Conservation (phyloP, 2,113 vertebrate genomes). For the Mastomys natalensis region DNA sequence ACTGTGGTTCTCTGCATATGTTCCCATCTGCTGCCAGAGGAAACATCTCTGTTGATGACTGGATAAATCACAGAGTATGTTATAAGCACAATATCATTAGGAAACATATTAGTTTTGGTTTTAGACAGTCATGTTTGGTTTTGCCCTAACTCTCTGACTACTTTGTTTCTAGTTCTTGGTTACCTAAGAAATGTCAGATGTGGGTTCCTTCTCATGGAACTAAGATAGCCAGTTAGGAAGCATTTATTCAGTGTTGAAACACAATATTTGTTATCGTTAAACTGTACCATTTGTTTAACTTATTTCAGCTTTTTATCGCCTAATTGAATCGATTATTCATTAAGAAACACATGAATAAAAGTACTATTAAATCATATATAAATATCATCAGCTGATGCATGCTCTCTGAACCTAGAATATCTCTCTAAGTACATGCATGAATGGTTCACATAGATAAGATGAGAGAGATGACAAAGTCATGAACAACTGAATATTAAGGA, state of each 20-base stretch:
- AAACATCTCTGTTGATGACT: not conserved
- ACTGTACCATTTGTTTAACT: not conserved
- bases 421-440: not conserved
- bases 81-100: not conserved
- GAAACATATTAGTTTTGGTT: not conserved
- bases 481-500: not conserved
- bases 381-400: not conserved
- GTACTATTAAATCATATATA: not conserved
- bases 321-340: not conserved
- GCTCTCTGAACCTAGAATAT: not conserved
- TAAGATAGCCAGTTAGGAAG: not conserved
- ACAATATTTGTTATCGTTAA: not conserved
- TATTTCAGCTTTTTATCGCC: not conserved
- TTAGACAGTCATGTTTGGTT: not conserved
- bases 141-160: not conserved
- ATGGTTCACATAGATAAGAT: not conserved
- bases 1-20: not conserved
- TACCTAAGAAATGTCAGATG: too few relatives aligned
- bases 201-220: not conserved
- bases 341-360: not conserved
- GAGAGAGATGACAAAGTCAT: not conserved
- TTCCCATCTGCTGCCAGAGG: not conserved
- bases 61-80: not conserved
- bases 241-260: not conserved
- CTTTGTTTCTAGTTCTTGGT: not conserved